phyloP scores from a whole-genome alignment of 2,113 vertebrate species.

The Siniperca knerii region DNA sequence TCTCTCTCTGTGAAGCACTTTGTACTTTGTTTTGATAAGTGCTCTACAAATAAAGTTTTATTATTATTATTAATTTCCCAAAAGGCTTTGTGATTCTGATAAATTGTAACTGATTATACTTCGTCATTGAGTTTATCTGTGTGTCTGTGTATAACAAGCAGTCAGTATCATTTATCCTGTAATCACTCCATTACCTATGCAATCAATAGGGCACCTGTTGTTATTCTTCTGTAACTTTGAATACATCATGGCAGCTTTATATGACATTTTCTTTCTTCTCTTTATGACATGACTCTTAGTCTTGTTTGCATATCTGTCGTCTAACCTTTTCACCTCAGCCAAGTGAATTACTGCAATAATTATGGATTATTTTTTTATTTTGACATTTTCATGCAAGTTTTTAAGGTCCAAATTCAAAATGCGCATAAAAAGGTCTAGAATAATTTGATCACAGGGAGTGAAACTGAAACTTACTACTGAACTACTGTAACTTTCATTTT shows the following conservation, averaged over 20 bases:
- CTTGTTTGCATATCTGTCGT: neutral
- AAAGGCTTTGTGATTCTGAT: constrained; percentile 2
- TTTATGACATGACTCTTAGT: neutral
- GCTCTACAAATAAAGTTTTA: too few relatives aligned
- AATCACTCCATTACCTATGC: neutral
- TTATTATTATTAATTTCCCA: neutral
- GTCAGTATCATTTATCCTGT: neutral
- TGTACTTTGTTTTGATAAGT: too few relatives aligned
- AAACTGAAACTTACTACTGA: neutral
- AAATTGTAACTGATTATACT: neutral
- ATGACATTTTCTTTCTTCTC: too few relatives aligned
- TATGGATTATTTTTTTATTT: too few relatives aligned
- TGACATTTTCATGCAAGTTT: neutral
- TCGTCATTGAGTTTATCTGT: constrained; percentile 2
- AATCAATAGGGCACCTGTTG: neutral
- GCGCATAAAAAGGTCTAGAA: neutral
- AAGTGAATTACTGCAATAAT: neutral
- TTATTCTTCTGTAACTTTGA: neutral
- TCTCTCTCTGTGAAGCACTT: too few relatives aligned
- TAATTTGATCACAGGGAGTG: neutral
- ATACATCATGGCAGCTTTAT: neutral
- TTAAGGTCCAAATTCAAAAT: neutral
- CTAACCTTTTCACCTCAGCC: neutral
- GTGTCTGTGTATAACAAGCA: neutral
- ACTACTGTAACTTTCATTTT: neutral